Conservation (phyloP, 2,888 invertebrate species). For the Slavum lentiscoides region DNA sequence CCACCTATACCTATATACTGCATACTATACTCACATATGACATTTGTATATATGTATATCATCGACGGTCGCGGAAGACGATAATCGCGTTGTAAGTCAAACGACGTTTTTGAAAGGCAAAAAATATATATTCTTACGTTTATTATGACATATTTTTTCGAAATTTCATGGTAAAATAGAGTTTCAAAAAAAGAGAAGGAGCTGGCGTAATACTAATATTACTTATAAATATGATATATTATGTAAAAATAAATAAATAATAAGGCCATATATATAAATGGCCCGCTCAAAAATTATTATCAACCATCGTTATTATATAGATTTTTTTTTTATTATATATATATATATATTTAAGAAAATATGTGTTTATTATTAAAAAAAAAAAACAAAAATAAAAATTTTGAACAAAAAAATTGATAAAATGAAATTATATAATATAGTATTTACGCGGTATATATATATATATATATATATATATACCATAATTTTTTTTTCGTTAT, state of each 20-base stretch:
- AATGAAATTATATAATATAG: background rate
- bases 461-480: no score
- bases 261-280: background rate
- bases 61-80: no score
- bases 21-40: no score
- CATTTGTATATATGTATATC: no score
- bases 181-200: no score
- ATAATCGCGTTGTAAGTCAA: no score
- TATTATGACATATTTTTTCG: no score
- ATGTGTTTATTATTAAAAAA: slow-evolving; percentile 19
- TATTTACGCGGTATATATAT: background rate
- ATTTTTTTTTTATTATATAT: slow-evolving; percentile 22
- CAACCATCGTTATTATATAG: slow-evolving; percentile 31
- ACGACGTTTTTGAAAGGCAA: no score
- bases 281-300: slow-evolving; percentile 31
- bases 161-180: no score
- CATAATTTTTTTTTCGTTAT: background rate
- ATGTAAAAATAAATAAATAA: background rate
- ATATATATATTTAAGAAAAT: background rate
- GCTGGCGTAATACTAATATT: no score
- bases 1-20: no score
- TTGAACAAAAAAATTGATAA: background rate
- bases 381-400: slow-evolving; percentile 1
- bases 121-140: no score
- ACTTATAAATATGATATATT: background rate